Percentiles rank a stretch among this genome's conserved stretches.
These are phyloP conservation scores for Choristoneura fumiferana DNA, from an alignment of 1,140 invertebrate genomes.

Conservation along the genomic window DNA sequence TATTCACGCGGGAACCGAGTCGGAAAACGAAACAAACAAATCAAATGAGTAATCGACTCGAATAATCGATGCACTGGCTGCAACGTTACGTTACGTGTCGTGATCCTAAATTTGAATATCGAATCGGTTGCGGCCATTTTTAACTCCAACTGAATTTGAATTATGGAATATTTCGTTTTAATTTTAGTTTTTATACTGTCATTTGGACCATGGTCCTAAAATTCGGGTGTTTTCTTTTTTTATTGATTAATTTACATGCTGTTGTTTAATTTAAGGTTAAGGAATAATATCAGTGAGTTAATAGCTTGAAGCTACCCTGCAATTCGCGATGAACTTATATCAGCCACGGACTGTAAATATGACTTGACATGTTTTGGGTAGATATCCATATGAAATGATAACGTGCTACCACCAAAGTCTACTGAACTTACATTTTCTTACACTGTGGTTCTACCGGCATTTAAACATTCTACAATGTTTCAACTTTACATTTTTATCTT, in stretches of 20 bases:
- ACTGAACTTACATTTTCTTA: too few relatives aligned
- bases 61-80: conserved; percentile 15
- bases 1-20: conserved; percentile 23
- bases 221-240: too few relatives aligned
- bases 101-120: conserved; percentile 12
- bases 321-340: conserved; percentile 16
- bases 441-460: too few relatives aligned
- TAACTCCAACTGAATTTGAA: not conserved
- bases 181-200: too few relatives aligned
- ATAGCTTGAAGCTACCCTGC: conserved; percentile 2
- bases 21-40: conserved; percentile 7
- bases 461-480: too few relatives aligned
- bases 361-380: conserved; percentile 8
- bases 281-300: too few relatives aligned
- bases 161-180: too few relatives aligned
- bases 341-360: conserved; percentile 5
- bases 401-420: not conserved
- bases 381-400: not conserved
- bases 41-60: conserved; percentile 20
- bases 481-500: too few relatives aligned
- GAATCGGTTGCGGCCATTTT: conserved; percentile 9
- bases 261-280: too few relatives aligned
- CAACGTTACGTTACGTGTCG: conserved; percentile 15
- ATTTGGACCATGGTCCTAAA: too few relatives aligned
- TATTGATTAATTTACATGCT: too few relatives aligned